Base-by-base conservation (phyloP, 2,888 invertebrate genomes). In the Herminia tarsipennalis region DNA sequence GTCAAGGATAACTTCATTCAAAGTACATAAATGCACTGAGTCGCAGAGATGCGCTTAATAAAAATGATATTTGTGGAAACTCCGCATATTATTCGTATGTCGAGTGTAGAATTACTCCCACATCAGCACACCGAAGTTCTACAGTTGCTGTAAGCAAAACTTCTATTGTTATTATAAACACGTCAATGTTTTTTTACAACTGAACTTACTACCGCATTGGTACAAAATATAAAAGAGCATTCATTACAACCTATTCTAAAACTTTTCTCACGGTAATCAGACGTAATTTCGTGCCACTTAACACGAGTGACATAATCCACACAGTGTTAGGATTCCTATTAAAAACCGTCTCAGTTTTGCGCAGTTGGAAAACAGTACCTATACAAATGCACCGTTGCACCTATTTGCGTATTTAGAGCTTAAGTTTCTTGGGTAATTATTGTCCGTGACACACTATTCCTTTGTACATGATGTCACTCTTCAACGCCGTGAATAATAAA, bases 381-480 rank as follows among this genome's bases (percentile, higher is more conserved):
- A 30, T 14, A 22, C 38, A 13, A 49, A 58, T 58, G 52, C 62
- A 62, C 49, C 47, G 56, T 56, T 62, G 52, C 56, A 48, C 32
- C 16, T 46, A 34, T 43, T 46, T 42, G 29, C 51, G 40, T 52
- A 52, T 60, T 37, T 30, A 52, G 41, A 24, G 9, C 45, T 24
- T 18, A 24, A 14, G 14, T 35, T 20, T 46, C 54, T 54, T 60
- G 42, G 47, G 60, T 58, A 63, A 66, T 69, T 57, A 57, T 51
- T 54, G 65, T 44, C 70, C 73, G 57, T 76, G 75, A 71, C 75
- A 73, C 43, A 69, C 46, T 68, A 67, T 70, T 63, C 53, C 50
- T 43, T 50, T 43, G 46, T 46, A 42, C 37, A 57, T 78, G 74
- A 76, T 73, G 72, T 76, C 77, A 74, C 47, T 51, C 8, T 32